Conservation (phyloP, 1,140 invertebrate genomes). For the Cherax quadricarinatus region DNA sequence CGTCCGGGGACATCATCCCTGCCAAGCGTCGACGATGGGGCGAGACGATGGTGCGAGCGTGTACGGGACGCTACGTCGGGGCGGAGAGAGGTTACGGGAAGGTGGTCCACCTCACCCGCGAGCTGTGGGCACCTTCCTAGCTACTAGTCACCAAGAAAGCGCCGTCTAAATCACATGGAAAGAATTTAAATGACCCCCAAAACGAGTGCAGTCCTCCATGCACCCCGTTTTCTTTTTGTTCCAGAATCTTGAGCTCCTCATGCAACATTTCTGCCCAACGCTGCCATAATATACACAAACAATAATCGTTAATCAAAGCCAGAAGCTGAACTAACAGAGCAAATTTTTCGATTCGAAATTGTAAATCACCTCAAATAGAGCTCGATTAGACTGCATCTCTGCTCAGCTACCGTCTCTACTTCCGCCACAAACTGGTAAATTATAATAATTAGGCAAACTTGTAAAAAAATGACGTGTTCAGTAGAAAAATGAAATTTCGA, state of each 20-base stretch:
- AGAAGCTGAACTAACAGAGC: background rate
- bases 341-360: too few species aligned
- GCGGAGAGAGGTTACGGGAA: constrained; percentile 19
- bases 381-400: too few species aligned
- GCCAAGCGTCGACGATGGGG: background rate
- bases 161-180: constrained; percentile 31
- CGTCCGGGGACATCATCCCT: constrained; percentile 32
- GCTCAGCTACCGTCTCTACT: background rate
- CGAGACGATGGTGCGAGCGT: constrained; percentile 43
- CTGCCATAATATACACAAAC: background rate
- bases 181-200: background rate
- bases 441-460: background rate
- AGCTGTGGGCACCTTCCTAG: constrained; percentile 55
- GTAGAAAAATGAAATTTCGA: too few species aligned
- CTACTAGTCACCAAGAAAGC: constrained; percentile 58
- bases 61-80: constrained; percentile 47
- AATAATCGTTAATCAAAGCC: background rate
- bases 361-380: background rate
- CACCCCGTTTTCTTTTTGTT: background rate
- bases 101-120: constrained; percentile 47
- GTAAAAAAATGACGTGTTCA: too few species aligned
- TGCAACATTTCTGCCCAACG: background rate
- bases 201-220: background rate
- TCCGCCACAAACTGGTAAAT: background rate
- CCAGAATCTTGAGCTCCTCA: background rate